A percentile compares a stretch with the other conserved stretches of the same genome.
These are phyloP conservation scores for Pachyseris speciosa DNA, from an alignment of 64 coral and sea anemone species.

Conservation along the genomic window DNA sequence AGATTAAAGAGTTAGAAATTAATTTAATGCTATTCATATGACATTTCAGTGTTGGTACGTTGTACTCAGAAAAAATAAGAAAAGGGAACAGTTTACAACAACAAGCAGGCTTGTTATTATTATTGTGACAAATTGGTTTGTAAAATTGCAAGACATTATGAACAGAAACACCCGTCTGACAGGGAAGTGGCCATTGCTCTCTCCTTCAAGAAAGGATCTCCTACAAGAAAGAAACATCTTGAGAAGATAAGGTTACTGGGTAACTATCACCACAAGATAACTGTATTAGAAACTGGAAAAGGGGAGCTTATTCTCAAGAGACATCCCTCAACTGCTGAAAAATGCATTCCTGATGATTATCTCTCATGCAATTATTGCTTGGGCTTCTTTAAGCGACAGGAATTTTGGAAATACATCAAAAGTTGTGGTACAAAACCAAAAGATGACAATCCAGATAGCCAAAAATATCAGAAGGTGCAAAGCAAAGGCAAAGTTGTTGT, in stretches of 20 bases:
- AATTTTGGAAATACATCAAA: constrained; percentile 57
- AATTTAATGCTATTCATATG: background rate
- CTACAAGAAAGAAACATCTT: constrained; percentile 19
- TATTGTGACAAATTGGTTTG: constrained; percentile 35
- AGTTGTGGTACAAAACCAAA: background rate
- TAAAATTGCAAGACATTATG: constrained; percentile 57
- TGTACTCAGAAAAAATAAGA: background rate
- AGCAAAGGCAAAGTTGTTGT: background rate
- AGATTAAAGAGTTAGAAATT: too few relatives aligned
- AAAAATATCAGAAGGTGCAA: constrained; percentile 4
- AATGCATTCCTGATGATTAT: constrained; percentile 8
- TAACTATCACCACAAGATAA: constrained; percentile 62
- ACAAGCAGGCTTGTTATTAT: constrained; percentile 24
- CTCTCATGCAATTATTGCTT: constrained; percentile 54
- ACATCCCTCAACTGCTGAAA: constrained; percentile 16
- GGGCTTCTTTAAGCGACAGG: constrained; percentile 26
- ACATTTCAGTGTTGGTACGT: background rate
- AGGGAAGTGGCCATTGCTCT: constrained; percentile 28
- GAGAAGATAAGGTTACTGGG: constrained; percentile 34
- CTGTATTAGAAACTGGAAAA: constrained; percentile 15
- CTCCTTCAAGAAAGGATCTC: constrained; percentile 9
- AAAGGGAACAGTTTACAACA: background rate
- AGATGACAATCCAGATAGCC: background rate
- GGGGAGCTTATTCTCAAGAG: constrained; percentile 51
- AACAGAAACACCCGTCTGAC: constrained; percentile 23